Evolutionary conservation across 2,888 invertebrate species (phyloP).

Genomic region (Nemotelus pantherinus): DNA sequence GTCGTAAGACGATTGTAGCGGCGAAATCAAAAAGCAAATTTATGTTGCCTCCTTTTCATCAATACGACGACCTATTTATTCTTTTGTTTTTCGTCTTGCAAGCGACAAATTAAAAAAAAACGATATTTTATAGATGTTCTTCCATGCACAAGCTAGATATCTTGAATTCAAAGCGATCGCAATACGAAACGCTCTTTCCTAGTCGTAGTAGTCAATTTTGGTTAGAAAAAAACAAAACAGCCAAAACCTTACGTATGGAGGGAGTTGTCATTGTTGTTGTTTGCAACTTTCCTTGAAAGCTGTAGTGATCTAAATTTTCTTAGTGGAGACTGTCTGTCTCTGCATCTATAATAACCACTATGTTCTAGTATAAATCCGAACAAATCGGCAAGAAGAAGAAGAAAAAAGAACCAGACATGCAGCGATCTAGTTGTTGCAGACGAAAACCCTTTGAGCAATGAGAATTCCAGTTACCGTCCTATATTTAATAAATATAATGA

Average conservation of each 20-base stretch:
- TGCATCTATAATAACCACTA: too few species aligned
- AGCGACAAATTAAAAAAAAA: too few species aligned
- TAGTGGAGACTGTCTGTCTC: neutral
- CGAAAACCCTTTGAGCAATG: conserved; percentile 40
- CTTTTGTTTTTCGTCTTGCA: too few species aligned
- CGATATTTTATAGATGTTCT: conserved; percentile 27
- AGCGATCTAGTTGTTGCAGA: conserved; percentile 4
- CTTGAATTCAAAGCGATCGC: neutral
- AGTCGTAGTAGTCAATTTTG: neutral
- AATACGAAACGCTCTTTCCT: conserved; percentile 1
- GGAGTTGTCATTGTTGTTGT: conserved; percentile 2
- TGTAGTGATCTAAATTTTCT: neutral
- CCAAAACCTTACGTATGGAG: conserved; percentile 27
- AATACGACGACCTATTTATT: too few species aligned
- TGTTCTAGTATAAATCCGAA: neutral
- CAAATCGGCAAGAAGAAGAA: conserved; percentile 10
- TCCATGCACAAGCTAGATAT: conserved; percentile 41
- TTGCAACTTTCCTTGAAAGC: neutral
- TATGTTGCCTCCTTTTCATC: too few species aligned
- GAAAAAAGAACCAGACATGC: neutral
- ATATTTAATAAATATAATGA: conserved; percentile 27
- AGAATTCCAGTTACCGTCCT: conserved; percentile 47
- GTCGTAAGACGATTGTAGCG: too few species aligned
- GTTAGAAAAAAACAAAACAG: conserved; percentile 1
- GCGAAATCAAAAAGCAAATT: too few species aligned